A percentile compares a stretch with the other conserved stretches of the same genome.
phyloP scores from a whole-genome alignment of 2,888 invertebrate genomes.

The Diabrotica balteata region DNA sequence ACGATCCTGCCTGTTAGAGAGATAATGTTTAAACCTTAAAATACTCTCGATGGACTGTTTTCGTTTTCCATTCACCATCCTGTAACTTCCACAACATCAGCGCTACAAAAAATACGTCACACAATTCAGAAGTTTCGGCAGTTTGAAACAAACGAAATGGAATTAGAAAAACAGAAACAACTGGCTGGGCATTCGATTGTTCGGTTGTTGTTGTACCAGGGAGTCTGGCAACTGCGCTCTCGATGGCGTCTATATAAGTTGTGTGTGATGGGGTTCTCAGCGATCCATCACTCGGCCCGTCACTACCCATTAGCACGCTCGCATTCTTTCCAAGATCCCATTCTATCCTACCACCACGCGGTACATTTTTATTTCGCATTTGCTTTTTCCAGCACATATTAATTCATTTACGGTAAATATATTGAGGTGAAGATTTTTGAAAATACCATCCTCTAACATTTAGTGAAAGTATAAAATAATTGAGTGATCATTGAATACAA shows the following conservation, averaged over 20 bases:
- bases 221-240: slow-evolving; percentile 44
- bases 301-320: slow-evolving; percentile 71
- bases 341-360: slow-evolving; percentile 47
- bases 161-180: slow-evolving; percentile 25
- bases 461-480: too few relatives aligned
- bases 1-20: too few relatives aligned
- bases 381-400: slow-evolving; percentile 23
- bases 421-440: background rate
- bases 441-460: too few relatives aligned
- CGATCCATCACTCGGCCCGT: slow-evolving; percentile 65
- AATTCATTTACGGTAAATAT: slow-evolving; percentile 13
- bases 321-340: slow-evolving; percentile 55
- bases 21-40: too few relatives aligned
- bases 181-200: slow-evolving; percentile 12
- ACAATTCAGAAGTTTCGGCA: slow-evolving; percentile 21
- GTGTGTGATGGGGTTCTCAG: slow-evolving; percentile 56
- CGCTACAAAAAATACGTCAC: slow-evolving; percentile 4
- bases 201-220: slow-evolving; percentile 35
- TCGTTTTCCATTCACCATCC: background rate
- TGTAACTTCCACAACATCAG: background rate
- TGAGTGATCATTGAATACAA: too few relatives aligned
- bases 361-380: slow-evolving; percentile 42
- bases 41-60: too few relatives aligned
- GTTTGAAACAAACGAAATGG: slow-evolving; percentile 21
- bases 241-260: slow-evolving; percentile 52